Evolutionary conservation across 2,797 vertebrate species (phyloP), one percentile per base, ranked within the genome.

Genomic region (Eulemur mongoz): DNA sequence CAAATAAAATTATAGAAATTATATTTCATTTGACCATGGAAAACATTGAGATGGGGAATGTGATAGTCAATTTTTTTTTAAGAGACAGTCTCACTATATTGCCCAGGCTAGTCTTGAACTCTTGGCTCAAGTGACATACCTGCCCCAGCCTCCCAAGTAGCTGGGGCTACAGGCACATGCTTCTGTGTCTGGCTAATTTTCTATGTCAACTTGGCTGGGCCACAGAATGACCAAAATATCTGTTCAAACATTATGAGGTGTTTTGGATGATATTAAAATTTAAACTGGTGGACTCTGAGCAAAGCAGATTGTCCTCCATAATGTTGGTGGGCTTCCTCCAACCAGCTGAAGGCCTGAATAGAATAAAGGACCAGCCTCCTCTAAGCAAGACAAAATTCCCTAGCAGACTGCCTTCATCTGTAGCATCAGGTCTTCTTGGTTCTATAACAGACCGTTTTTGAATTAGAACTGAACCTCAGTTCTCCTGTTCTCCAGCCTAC

Each of bases 1-100:
- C 4, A 57, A 95, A 27, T 84, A 86, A 83, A 90, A 80, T 79
- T 32, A 87, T 4, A 88, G 15, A 87, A 94, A 86, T 83, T 54
- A 30, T 84, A 35, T 75, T 88, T 91, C 45, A 69, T 35, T 81
- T 91, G 93, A 95, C 69, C 30, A 89, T 25, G 15, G 15, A 95
- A 94, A 79, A 83, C 17, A n/a, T 20, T 85, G 69, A 79, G 15
- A 54, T 67, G 40, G 32, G 30, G n/a, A 93, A 73, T 27, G 2
- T 43, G 22, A 70, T 23, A 54, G 30, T 90, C 61, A 63, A 63
- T 57, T 57, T 57, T 57, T 57, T 57, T 57, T 54, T 54, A 23
- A 63, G 61, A 63, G 61, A 63, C 30, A 32, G 61, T 63, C 61
- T 63, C 30, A 14, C 61, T 63, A 63, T 63, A 63, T 61, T 61